Evolutionary conservation across 2,113 vertebrate genomes (phyloP).

Genomic region (Laticauda laticaudata): DNA sequence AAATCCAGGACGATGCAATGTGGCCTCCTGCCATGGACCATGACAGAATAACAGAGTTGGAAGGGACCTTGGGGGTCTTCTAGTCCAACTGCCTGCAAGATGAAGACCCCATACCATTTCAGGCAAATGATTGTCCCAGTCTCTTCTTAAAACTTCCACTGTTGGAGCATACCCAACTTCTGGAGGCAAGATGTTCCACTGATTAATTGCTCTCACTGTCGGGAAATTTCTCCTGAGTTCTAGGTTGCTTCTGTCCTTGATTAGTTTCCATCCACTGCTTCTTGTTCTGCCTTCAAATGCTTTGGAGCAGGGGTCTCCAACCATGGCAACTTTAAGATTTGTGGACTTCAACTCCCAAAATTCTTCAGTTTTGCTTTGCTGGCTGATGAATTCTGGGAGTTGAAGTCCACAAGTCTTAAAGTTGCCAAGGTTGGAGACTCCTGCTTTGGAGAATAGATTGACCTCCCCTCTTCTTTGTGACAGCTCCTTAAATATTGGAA

Average conservation of each 20-base stretch:
- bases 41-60: background rate
- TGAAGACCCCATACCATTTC: background rate
- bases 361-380: too few species aligned
- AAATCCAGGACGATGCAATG: background rate
- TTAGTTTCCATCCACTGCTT: background rate
- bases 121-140: background rate
- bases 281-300: background rate
- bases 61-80: background rate
- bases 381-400: too few species aligned
- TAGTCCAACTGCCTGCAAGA: background rate
- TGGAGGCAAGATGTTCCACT: background rate
- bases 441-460: background rate
- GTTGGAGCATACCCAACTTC: background rate
- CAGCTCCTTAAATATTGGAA: background rate
- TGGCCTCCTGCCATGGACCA: background rate
- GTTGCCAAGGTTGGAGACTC: too few species aligned
- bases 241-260: background rate
- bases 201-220: background rate
- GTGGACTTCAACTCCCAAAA: too few species aligned
- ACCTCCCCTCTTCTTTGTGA: background rate
- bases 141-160: background rate
- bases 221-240: background rate
- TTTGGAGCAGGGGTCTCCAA: background rate
- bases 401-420: too few species aligned
- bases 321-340: too few species aligned